Evolutionary conservation across 2,797 vertebrate species (phyloP).

Genomic region (Fistularia commersonii): DNA sequence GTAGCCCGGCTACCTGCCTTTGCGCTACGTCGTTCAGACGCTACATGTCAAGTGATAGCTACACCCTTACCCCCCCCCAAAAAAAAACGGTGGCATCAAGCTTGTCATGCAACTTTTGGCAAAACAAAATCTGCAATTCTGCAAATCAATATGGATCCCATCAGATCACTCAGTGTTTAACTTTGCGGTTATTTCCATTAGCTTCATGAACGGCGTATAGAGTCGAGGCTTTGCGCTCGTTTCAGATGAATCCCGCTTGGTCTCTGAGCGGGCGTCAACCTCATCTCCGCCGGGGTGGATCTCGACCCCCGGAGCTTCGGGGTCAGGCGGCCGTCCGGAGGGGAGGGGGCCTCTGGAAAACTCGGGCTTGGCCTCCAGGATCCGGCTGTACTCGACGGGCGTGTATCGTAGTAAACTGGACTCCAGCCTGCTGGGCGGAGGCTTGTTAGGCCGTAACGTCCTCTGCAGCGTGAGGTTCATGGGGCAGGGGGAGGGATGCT

Average conservation of each 20-base stretch:
- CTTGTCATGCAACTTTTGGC: too few relatives aligned
- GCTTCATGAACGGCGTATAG: slow-evolving; percentile 85
- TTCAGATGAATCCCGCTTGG: slow-evolving; percentile 13
- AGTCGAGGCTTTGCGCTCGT: slow-evolving; percentile 36
- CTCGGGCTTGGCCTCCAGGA: slow-evolving; percentile 40
- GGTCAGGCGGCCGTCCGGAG: slow-evolving; percentile 10
- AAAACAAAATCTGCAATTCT: too few relatives aligned
- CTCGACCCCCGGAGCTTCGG: slow-evolving; percentile 21
- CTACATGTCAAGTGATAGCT: too few relatives aligned
- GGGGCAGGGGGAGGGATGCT: slow-evolving; percentile 25
- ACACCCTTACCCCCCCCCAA: too few relatives aligned
- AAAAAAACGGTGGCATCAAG: too few relatives aligned
- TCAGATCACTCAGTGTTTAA: slow-evolving; percentile 58
- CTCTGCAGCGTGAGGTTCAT: slow-evolving; percentile 28
- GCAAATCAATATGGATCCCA: not conserved
- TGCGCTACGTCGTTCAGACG: not conserved
- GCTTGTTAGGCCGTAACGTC: slow-evolving; percentile 37
- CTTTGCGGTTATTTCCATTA: slow-evolving; percentile 82
- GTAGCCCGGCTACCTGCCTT: not conserved
- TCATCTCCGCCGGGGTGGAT: slow-evolving; percentile 35
- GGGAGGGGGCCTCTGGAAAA: slow-evolving; percentile 10
- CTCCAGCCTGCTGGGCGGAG: slow-evolving; percentile 67
- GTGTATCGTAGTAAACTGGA: slow-evolving; percentile 71
- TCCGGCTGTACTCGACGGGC: slow-evolving; percentile 72
- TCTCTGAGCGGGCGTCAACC: slow-evolving; percentile 27